Conservation (phyloP, 2,113 vertebrate species). For the Syngnathus scovelli region DNA sequence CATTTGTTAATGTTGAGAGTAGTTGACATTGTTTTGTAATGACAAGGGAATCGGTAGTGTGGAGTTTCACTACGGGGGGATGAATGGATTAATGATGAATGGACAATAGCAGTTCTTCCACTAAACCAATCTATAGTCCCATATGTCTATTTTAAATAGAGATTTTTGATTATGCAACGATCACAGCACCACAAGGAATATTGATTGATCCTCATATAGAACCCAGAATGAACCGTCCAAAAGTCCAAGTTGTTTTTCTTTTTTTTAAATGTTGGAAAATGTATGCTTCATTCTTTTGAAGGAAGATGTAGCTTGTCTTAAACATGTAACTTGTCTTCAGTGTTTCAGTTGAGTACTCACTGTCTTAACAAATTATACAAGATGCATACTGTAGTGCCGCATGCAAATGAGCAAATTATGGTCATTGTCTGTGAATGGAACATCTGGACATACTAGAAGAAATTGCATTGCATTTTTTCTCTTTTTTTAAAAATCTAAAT, state of each 20-base stretch:
- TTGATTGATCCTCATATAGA: background rate
- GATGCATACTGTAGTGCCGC: too few species aligned
- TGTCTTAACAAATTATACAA: too few species aligned
- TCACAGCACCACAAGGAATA: background rate
- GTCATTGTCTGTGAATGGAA: too few species aligned
- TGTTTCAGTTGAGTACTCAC: too few species aligned
- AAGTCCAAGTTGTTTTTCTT: background rate
- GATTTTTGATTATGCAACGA: conserved; percentile 1
- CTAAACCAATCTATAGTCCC: background rate
- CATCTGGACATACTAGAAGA: too few species aligned
- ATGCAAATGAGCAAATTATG: too few species aligned
- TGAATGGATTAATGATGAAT: background rate
- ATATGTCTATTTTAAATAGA: conserved; percentile 3
- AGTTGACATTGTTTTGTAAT: background rate
- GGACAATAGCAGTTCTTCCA: background rate
- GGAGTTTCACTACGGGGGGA: too few species aligned
- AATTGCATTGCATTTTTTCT: too few species aligned
- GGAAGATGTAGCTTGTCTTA: background rate
- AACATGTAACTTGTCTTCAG: too few species aligned
- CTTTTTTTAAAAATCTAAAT: too few species aligned
- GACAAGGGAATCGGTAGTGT: background rate
- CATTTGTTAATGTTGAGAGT: background rate
- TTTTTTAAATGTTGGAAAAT: background rate
- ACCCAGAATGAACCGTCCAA: background rate
- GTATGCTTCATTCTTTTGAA: background rate